Evolutionary conservation across 2,113 vertebrate species (phyloP).

Genomic region (Cyprinus carpio): DNA sequence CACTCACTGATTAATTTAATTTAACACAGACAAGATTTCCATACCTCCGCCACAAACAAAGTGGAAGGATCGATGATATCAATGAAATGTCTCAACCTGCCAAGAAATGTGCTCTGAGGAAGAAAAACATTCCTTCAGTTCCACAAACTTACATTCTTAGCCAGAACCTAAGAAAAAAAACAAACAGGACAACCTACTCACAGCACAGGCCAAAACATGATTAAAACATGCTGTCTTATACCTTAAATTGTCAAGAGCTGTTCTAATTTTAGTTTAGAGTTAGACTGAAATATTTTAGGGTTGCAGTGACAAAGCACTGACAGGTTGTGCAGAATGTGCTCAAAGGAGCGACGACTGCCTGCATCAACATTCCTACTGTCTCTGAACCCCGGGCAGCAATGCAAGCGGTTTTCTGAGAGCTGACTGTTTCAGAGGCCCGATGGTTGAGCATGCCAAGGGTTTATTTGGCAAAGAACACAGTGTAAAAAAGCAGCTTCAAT

Average conservation of each 20-base stretch:
- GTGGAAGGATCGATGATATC: conserved; percentile 96
- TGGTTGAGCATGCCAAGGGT: conserved; percentile 64
- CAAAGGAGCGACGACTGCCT: conserved; percentile 21
- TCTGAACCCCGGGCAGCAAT: conserved; percentile 49
- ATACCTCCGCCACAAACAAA: conserved; percentile 94
- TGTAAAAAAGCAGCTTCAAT: conserved; percentile 61
- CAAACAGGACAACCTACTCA: not conserved
- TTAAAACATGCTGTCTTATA: not conserved
- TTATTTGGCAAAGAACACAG: conserved; percentile 67
- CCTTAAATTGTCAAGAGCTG: not conserved
- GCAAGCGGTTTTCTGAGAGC: conserved; percentile 64
- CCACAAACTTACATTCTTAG: not conserved
- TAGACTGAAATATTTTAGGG: not conserved
- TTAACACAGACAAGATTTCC: conserved; percentile 9
- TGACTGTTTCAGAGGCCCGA: conserved; percentile 67
- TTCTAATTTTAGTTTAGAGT: conserved; percentile 7
- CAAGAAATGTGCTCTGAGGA: conserved; percentile 86
- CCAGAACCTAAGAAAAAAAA: not conserved
- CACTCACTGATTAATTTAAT: not conserved
- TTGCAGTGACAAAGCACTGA: not conserved
- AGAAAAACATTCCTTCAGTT: conserved; percentile 40
- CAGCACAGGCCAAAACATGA: not conserved
- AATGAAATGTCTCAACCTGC: conserved; percentile 91
- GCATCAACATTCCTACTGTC: conserved; percentile 47
- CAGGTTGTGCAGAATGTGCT: not conserved